Evolutionary conservation across 1,140 invertebrate species (phyloP), one percentile per base, ranked within the genome.

Genomic region (Macrostomum lignano): DNA sequence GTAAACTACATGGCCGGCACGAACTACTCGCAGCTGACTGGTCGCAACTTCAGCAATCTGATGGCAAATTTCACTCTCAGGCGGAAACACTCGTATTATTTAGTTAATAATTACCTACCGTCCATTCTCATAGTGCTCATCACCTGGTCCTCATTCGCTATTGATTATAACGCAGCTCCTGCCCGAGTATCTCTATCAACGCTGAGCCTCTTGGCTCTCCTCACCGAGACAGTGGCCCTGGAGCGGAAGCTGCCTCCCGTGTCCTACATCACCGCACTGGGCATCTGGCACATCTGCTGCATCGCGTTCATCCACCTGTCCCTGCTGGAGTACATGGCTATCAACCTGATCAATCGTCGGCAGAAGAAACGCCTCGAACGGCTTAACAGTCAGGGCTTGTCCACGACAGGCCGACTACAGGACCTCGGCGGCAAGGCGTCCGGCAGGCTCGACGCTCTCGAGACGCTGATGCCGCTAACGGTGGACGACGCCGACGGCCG

Each of bases 71-170:
- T 79, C 45, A 65, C 67, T 30, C 74, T 81, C 41, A 71, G 75
- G 44, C 64, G 75, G 13, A 69, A 75, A 49, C 74, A 78, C 17
- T 73, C 73, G 6, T 74, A 77, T 47, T 73, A 78, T 47, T 47
- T 81, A 6, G 76, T 78, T 37, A 74, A 79, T 48, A 75, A 72
- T 1, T 81, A 76, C 52, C 71, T 74, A 1, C 75, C 75, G 0
- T 77, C 73, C 1, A 70, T 71, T 2, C 52, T 81, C 6, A 73
- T 81, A 6, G 74, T 79, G 5, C 71, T 74, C 63, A 51, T 79
- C 0, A 74, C 72, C 0, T 79, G 75, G 75, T 74, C 78, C 10
- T 55, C 51, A 3, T 55, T 55, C 37, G 58, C 36, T 35, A 37
- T 43, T 21, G 32, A 43, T 22, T 22, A 32, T 7, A 38, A 39